A percentile compares a stretch with the other conserved stretches of the same genome.
phyloP scores from a whole-genome alignment of 2,113 vertebrate species.

The Enhydra lutris region DNA sequence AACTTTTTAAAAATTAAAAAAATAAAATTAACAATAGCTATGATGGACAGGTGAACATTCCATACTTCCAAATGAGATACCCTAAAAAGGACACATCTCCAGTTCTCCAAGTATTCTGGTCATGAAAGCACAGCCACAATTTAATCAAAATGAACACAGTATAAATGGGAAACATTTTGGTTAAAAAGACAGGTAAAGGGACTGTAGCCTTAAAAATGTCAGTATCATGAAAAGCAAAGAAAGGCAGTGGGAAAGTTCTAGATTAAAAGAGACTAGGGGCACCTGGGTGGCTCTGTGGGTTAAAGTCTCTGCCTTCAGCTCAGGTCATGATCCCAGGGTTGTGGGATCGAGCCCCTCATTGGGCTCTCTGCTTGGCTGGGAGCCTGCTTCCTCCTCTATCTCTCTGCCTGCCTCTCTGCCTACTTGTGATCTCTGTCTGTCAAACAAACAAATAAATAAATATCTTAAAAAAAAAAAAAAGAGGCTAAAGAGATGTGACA shows the following conservation, averaged over 20 bases:
- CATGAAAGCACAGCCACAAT: background rate
- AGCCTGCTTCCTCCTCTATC: too few species aligned
- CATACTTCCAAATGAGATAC: background rate
- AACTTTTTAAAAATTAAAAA: background rate
- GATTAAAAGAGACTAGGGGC: background rate
- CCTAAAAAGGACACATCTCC: background rate
- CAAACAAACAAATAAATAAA: too few species aligned
- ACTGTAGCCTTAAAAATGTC: background rate
- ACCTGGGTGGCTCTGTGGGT: too few species aligned
- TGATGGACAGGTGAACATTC: background rate
- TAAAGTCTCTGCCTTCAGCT: too few species aligned
- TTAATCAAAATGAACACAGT: background rate
- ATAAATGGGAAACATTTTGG: background rate
- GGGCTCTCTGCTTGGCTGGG: too few species aligned
- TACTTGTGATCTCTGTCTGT: too few species aligned
- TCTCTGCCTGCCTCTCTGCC: too few species aligned
- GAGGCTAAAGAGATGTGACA: background rate
- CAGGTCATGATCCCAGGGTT: too few species aligned
- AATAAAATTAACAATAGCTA: background rate
- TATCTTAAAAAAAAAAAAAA: too few species aligned
- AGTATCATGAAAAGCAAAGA: slow-evolving; percentile 3
- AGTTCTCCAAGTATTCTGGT: background rate
- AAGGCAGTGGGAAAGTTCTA: background rate
- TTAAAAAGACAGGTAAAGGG: background rate
- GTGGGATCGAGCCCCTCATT: too few species aligned